phyloP scores from a whole-genome alignment of 1,140 invertebrate genomes.

The Drosophila nebulosa region DNA sequence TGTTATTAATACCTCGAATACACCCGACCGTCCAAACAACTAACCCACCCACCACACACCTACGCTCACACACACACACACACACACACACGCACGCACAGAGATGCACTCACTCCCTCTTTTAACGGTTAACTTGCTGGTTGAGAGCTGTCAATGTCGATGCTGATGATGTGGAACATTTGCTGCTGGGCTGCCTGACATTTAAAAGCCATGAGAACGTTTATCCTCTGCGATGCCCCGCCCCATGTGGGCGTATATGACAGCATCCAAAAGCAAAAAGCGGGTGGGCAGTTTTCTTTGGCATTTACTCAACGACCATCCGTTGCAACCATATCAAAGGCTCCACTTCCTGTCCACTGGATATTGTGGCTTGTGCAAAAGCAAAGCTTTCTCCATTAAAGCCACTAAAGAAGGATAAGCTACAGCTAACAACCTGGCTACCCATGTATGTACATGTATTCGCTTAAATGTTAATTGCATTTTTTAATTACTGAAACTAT shows the following conservation, averaged over 20 bases:
- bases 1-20: conserved; percentile 42
- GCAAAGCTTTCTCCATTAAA: neutral
- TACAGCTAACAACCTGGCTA: no score
- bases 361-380: neutral
- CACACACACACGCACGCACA: neutral
- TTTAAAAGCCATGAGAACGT: conserved; percentile 70
- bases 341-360: neutral
- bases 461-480: no score
- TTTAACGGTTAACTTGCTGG: conserved; percentile 8
- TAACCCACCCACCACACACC: conserved; percentile 1
- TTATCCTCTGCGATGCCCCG: conserved; percentile 44
- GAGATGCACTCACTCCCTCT: conserved; percentile 8
- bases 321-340: neutral
- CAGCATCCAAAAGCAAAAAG: conserved; percentile 32
- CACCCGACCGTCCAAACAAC: neutral
- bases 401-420: neutral
- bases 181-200: conserved; percentile 45
- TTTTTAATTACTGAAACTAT: neutral
- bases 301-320: neutral
- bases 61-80: neutral
- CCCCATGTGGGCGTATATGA: conserved; percentile 41
- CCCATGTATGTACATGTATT: no score
- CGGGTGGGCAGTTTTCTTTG: conserved; percentile 41
- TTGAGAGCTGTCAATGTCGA: conserved; percentile 32
- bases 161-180: conserved; percentile 43